Percentiles rank a stretch among this genome's conserved stretches.
Evolutionary conservation across 2,113 vertebrate species (phyloP).

Genomic region (Ceyx melanurus): DNA sequence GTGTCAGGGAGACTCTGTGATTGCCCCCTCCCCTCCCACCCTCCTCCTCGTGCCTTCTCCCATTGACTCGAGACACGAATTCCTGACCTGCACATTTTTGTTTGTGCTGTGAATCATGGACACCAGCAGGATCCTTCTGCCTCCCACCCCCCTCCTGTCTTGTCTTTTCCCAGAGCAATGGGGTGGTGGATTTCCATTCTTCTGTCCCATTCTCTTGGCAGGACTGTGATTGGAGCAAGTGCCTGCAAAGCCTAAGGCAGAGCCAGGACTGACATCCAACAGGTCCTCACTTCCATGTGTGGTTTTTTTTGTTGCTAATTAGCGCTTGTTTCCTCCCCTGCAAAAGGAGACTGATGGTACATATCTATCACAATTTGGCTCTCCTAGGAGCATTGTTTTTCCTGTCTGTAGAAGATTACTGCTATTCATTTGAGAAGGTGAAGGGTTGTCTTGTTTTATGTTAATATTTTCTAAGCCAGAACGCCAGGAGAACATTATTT

Average conservation of each 20-base stretch:
- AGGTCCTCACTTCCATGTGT: neutral
- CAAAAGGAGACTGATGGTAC: neutral
- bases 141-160: neutral
- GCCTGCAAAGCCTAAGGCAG: neutral
- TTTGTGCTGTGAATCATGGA: neutral
- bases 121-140: neutral
- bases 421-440: neutral
- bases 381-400: neutral
- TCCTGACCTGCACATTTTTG: neutral
- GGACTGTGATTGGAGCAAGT: neutral
- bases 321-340: neutral
- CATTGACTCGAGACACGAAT: neutral
- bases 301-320: neutral
- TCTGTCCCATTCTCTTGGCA: neutral
- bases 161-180: neutral
- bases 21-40: neutral
- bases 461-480: constrained; percentile 6
- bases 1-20: neutral
- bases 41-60: neutral
- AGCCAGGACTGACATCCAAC: neutral
- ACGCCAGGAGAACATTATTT: constrained; percentile 38
- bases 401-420: neutral
- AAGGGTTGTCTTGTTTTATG: neutral
- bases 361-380: neutral
- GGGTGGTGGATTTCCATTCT: neutral